A percentile compares a stretch with the other conserved stretches of the same genome.
These are phyloP conservation scores for Clinocottus analis DNA, from an alignment of 2,113 vertebrate species.

Conservation along the genomic window DNA sequence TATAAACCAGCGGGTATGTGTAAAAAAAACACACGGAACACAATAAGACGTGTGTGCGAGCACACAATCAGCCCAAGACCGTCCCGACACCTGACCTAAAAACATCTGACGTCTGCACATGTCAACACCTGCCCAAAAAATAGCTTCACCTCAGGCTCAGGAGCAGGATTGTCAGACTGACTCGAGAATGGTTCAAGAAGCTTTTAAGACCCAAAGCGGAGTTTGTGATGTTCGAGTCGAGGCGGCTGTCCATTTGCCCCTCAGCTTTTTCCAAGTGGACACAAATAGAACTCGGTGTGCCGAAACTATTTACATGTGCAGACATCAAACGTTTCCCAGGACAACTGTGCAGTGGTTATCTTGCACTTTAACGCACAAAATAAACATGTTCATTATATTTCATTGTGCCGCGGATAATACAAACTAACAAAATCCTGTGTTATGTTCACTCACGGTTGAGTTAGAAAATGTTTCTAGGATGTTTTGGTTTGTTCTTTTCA, in stretches of 20 bases:
- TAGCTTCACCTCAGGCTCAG: conserved; percentile 21
- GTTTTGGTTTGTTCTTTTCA: background rate
- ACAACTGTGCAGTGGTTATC: background rate
- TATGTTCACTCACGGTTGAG: background rate
- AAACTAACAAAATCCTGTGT: background rate
- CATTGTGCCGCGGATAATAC: background rate
- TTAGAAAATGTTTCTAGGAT: background rate
- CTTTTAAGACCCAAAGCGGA: conserved; percentile 37
- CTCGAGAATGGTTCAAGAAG: conserved; percentile 35
- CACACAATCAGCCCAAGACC: conserved; percentile 8
- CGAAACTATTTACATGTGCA: conserved; percentile 21
- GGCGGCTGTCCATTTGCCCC: conserved; percentile 15
- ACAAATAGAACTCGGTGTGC: conserved; percentile 14
- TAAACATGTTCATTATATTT: background rate
- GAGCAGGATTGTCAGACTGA: conserved; percentile 46
- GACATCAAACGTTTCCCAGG: conserved; percentile 13
- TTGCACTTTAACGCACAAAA: no score
- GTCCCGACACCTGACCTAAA: conserved; percentile 35
- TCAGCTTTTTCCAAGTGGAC: background rate
- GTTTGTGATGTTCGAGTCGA: conserved; percentile 29
- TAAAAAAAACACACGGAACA: conserved; percentile 4
- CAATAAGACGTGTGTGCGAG: conserved; percentile 4
- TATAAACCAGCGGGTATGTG: background rate
- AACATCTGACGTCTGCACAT: conserved; percentile 42
- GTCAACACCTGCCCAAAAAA: conserved; percentile 39